Percentiles rank a stretch among this genome's conserved stretches.
Evolutionary conservation across 2,888 invertebrate genomes (phyloP).

Genomic region (Altica lythri): DNA sequence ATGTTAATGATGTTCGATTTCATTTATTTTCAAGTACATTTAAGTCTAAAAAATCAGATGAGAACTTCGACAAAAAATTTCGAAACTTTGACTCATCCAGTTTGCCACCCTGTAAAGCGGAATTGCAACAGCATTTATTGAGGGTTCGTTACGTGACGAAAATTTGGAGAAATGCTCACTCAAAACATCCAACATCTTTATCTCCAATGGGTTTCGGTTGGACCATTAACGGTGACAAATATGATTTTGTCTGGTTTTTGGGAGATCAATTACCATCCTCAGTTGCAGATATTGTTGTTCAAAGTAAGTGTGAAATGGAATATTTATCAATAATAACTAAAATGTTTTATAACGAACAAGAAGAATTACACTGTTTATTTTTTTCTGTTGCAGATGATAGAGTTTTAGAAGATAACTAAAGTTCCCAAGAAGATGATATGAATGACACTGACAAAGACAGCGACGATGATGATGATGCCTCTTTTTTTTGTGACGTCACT

Average conservation of each 20-base stretch:
- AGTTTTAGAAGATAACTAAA: constrained; percentile 23
- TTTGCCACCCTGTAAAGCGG: constrained; percentile 37
- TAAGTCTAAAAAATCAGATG: too few relatives aligned
- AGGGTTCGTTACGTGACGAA: too few relatives aligned
- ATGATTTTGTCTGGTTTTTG: constrained; percentile 38
- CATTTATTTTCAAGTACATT: too few relatives aligned
- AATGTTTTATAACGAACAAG: too few relatives aligned
- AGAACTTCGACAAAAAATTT: too few relatives aligned
- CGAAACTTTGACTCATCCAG: constrained; percentile 26
- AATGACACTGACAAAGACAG: neutral
- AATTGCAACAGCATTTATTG: too few relatives aligned
- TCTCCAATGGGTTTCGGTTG: constrained; percentile 27
- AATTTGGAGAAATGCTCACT: too few relatives aligned
- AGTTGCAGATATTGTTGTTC: constrained; percentile 32
- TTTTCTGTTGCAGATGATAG: constrained; percentile 24
- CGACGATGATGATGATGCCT: neutral
- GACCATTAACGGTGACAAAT: constrained; percentile 34
- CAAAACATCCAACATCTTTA: constrained; percentile 33
- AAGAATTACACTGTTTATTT: constrained; percentile 8
- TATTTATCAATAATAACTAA: constrained; percentile 1
- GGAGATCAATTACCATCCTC: constrained; percentile 37
- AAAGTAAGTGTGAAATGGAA: constrained; percentile 26
- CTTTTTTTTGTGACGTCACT: neutral
- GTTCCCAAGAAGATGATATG: constrained; percentile 24
- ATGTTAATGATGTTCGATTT: too few relatives aligned